Base-by-base conservation (phyloP, 2,888 invertebrate genomes). In the Galeopsomyia nigrocyanea region DNA sequence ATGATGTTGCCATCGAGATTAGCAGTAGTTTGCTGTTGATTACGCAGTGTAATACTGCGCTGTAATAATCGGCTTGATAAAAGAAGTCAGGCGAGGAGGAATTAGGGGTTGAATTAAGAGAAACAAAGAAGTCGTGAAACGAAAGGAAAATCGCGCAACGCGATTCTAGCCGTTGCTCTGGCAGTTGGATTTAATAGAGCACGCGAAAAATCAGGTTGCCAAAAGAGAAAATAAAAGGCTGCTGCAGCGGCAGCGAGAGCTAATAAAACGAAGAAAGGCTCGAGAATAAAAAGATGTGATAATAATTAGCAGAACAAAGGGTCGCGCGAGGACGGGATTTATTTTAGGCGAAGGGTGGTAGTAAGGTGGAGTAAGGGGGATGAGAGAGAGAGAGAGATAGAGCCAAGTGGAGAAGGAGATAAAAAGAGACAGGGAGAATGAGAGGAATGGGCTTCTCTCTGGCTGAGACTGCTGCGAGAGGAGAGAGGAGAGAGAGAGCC, bases 271-370 rank as follows among this genome's bases (percentile, higher is more conserved):
- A 56, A 55, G 55, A 22, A 51, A 61, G 62, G 50, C 19, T 46
- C 26, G 53, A 39, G 39, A 71, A 72, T 72, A 63, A 72, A 70
- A 66, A 70, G 70, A 70, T 73, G 69, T 47, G 67, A 73, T 73
- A 69, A 75, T 73, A 75, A 75, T 75, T 75, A 73, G 70, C 51
- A 60, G 73, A 71, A 73, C 73, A 75, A 75, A 75, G 62, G 64
- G 51, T 31, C 22, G 57, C 16, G 31, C n/a, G 57, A 55, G 55
- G 47, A 39, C 50, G 60, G 22, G 60, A 75, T 75, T 75, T 71
- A 75, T 68, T 75, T 75, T 57, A 47, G 56, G 19, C 47, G 61
- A 10, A 14, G 19, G 62, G 57, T 51, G 62, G 57, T 51, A 26
- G 22, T 9, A 46, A 17, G 51, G 39, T 2, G 47, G 22, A 53